A percentile compares a stretch with the other conserved stretches of the same genome.
Conservation (phyloP, 2,113 vertebrate species). For the Muscicapa adusta region DNA sequence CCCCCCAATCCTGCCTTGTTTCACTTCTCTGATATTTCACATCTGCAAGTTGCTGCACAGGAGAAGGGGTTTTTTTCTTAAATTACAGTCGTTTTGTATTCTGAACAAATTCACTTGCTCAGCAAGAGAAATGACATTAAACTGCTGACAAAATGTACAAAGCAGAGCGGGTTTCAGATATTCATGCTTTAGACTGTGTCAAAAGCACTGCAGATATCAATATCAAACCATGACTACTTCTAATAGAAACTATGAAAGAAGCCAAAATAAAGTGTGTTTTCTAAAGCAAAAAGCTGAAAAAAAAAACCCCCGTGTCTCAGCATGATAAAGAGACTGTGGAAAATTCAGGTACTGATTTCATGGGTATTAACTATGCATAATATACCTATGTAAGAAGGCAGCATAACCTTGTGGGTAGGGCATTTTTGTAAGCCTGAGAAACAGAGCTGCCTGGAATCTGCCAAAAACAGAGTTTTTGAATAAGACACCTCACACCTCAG, state of each 20-base stretch:
- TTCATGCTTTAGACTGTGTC: constrained; percentile 27
- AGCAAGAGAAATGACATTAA: constrained; percentile 45
- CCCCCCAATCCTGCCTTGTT: not conserved
- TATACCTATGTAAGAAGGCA: not conserved
- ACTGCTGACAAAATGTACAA: constrained; percentile 24
- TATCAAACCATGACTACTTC: constrained; percentile 52
- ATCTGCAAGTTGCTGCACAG: not conserved
- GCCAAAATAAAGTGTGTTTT: constrained; percentile 30
- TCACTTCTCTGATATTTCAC: not conserved
- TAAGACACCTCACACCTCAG: not conserved
- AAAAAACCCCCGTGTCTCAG: fast-evolving
- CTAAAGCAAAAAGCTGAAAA: constrained; percentile 21
- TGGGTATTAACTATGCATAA: constrained; percentile 8
- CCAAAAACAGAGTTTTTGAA: not conserved
- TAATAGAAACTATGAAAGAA: constrained; percentile 26
- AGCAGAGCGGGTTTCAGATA: constrained; percentile 27
- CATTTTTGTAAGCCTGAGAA: not conserved
- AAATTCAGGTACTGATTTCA: constrained; percentile 48
- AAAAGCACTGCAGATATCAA: constrained; percentile 42
- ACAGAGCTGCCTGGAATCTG: not conserved
- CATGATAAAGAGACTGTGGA: constrained; percentile 20
- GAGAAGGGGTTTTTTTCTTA: not conserved
- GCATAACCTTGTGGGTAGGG: constrained; percentile 2
- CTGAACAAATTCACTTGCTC: constrained; percentile 48
- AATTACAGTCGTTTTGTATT: constrained; percentile 20